Evolutionary conservation across 2,888 invertebrate species (phyloP), one percentile per base, ranked within the genome.

Genomic region (Polyommatus icarus): DNA sequence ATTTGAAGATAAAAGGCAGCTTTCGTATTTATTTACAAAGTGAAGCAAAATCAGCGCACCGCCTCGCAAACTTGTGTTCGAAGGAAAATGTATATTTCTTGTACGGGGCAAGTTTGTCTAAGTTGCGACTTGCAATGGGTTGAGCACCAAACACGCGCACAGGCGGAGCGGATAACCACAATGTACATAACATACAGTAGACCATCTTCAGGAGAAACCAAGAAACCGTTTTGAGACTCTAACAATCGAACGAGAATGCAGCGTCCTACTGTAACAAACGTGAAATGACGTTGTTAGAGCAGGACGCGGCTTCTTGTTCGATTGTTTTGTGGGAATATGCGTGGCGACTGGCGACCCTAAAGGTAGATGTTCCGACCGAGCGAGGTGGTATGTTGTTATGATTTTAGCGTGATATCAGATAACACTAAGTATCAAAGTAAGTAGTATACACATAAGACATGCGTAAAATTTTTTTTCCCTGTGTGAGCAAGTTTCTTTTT

Each of bases 21-120:
- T 78, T 78, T 80, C 75, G 79, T 84, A 85, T 86, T 85, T 87
- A 87, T 85, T 87, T 85, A 86, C 85, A 84, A 84, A 86, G 87
- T 86, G 87, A 85, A 82, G 82, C 79, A 83, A 85, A 89, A 88
- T 88, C 88, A 87, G 85, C 84, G 85, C 81, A 83, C 78, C 79
- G 81, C 79, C 83, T 83, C 84, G 83, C 84, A 85, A 88, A 90
- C 85, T 90, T 90, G 86, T 85, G 84, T 87, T 86, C 85, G 85
- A 87, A 86, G 84, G 86, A 88, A 90, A 88, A 90, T 88, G 88
- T 89, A 88, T 87, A 89, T 91, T 90, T 88, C 87, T 86, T 88
- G 87, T 87, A 85, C 84, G 84, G 84, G 84, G 84, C 83, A 87
- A 90, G 86, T 88, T 90, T 85, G 88, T 86, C 88, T 88, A 86